phyloP scores from a whole-genome alignment of 2,797 vertebrate species.

The Tokudaia muenninki region DNA sequence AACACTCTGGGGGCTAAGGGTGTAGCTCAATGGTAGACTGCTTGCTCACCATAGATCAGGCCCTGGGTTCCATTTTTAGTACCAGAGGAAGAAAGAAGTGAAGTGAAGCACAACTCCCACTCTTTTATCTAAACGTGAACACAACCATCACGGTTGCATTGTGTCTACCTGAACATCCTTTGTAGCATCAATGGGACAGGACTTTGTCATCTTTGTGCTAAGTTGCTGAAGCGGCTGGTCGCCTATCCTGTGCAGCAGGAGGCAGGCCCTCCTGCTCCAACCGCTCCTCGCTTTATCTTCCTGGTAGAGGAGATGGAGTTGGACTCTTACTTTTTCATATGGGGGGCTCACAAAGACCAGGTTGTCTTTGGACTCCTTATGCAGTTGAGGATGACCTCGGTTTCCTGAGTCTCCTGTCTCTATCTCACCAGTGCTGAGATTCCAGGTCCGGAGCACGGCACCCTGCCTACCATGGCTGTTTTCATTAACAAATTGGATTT shows the following conservation, averaged over 20 bases:
- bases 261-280: background rate
- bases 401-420: background rate
- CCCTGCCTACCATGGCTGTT: background rate
- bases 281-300: background rate
- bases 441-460: background rate
- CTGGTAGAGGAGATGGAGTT: constrained; percentile 13
- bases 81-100: background rate
- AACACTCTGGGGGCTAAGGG: background rate
- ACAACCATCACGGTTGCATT: constrained; percentile 29
- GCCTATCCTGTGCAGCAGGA: background rate
- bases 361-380: background rate
- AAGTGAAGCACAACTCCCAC: background rate
- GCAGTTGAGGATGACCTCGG: background rate
- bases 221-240: constrained; percentile 56
- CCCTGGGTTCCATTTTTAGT: background rate
- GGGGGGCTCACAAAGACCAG: background rate
- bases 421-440: background rate
- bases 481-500: constrained; percentile 24
- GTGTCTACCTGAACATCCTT: constrained; percentile 31
- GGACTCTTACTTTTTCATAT: constrained; percentile 12
- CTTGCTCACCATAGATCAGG: background rate
- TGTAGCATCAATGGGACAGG: constrained; percentile 40
- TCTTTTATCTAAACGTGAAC: background rate
- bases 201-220: constrained; percentile 46
- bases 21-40: background rate